Percentiles rank a stretch among this genome's conserved stretches.
Evolutionary conservation across 1,140 invertebrate genomes (phyloP).

Genomic region (Xylocopa sonorina): DNA sequence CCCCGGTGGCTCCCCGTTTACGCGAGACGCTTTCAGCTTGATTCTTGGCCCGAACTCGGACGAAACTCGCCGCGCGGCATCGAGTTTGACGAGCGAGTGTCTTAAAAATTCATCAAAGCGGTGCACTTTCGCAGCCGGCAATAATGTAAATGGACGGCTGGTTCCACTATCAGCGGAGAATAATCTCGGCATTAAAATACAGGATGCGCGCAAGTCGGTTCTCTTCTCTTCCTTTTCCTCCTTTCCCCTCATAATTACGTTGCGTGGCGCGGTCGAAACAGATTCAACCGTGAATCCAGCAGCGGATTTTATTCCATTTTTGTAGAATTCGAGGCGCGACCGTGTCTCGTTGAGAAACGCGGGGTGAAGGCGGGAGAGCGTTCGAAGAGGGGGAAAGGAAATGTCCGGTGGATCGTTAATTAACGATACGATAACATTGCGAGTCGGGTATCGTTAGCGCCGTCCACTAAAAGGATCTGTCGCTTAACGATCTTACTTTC

Average conservation of each 20-base stretch:
- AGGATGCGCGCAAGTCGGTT: background rate
- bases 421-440: background rate
- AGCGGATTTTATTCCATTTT: background rate
- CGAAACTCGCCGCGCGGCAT: background rate
- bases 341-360: background rate
- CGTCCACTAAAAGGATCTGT: constrained; percentile 1
- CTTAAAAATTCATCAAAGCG: too few species aligned
- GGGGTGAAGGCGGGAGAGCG: background rate
- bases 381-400: too few species aligned
- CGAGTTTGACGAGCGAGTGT: background rate
- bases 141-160: constrained; percentile 2
- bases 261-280: background rate
- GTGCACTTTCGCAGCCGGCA: background rate
- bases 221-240: background rate
- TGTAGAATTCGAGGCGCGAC: background rate
- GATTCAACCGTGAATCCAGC: background rate
- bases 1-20: too few species aligned
- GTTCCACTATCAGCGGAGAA: constrained; percentile 7
- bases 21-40: too few species aligned
- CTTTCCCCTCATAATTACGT: background rate
- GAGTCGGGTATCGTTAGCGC: background rate
- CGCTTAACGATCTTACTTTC: constrained; percentile 18
- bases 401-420: background rate
- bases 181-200: constrained; percentile 10
- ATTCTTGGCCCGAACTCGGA: background rate